phyloP scores from a whole-genome alignment of 2,113 vertebrate species.

The Apodemus speciosus region DNA sequence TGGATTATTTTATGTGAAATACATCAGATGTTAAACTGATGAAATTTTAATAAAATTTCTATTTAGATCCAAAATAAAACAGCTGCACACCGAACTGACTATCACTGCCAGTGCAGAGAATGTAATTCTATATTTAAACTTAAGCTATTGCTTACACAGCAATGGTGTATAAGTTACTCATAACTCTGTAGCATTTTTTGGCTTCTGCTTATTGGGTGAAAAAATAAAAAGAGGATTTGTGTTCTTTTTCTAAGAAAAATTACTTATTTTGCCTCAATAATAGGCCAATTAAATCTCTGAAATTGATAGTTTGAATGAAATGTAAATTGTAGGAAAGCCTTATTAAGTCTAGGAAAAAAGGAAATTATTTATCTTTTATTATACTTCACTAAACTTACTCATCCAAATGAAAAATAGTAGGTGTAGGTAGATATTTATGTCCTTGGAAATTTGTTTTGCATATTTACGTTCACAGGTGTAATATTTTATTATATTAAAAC shows the following conservation, averaged over 20 bases:
- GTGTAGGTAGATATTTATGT: constrained; percentile 7
- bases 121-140: neutral
- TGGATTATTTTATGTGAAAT: constrained; percentile 13
- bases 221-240: neutral
- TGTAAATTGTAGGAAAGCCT: constrained; percentile 40
- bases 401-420: constrained; percentile 44
- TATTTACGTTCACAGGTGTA: constrained; percentile 44
- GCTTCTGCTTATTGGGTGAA: constrained; percentile 47
- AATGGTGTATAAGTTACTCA: neutral
- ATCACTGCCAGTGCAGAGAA: neutral
- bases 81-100: neutral
- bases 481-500: constrained; percentile 53
- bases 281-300: constrained; percentile 42
- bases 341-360: neutral
- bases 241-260: constrained; percentile 34
- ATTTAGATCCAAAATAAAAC: neutral
- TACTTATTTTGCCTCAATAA: constrained; percentile 56
- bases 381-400: constrained; percentile 4
- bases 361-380: constrained; percentile 34
- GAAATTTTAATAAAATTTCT: neutral
- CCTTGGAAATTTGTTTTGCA: constrained; percentile 57
- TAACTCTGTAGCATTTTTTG: constrained; percentile 27
- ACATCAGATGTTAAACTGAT: neutral
- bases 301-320: constrained; percentile 48
- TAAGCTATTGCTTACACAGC: constrained; percentile 5